phyloP scores from a whole-genome alignment of 2,888 invertebrate genomes.

The Omphaloscelis lunosa region DNA sequence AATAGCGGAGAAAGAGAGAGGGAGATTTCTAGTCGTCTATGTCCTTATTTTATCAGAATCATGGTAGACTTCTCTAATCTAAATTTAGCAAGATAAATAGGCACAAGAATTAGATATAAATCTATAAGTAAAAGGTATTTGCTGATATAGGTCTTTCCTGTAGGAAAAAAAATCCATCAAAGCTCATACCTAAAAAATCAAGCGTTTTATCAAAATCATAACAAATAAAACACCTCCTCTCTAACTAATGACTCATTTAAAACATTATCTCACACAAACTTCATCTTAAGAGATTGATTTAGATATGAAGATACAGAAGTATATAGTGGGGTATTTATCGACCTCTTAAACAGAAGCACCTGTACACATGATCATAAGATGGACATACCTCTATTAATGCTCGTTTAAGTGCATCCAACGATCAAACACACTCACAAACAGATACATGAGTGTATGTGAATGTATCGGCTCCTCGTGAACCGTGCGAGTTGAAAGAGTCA shows the following conservation, averaged over 20 bases:
- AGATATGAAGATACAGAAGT: too few relatives aligned
- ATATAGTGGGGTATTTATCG: not conserved
- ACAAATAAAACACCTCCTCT: not conserved
- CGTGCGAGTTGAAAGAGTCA: slow-evolving; percentile 50
- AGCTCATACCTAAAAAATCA: not conserved
- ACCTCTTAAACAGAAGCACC: slow-evolving; percentile 47
- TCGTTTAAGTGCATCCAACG: slow-evolving; percentile 34
- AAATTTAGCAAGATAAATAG: not conserved
- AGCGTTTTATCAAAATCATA: not conserved
- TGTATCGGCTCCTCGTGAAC: slow-evolving; percentile 29
- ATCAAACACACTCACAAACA: slow-evolving; percentile 44
- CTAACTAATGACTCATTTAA: not conserved
- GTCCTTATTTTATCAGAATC: not conserved
- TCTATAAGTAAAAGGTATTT: not conserved
- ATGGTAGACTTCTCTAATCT: not conserved
- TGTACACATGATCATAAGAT: not conserved
- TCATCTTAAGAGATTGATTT: not conserved
- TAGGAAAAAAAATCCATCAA: not conserved
- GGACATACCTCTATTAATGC: slow-evolving; percentile 10
- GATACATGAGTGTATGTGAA: slow-evolving; percentile 32
- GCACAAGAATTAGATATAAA: not conserved
- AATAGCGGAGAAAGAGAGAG: not conserved
- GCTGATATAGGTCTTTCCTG: too few relatives aligned
- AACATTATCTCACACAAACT: not conserved
- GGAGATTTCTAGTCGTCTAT: not conserved